phyloP scores from a whole-genome alignment of 1,140 invertebrate genomes.

The Penaeus chinensis region DNA sequence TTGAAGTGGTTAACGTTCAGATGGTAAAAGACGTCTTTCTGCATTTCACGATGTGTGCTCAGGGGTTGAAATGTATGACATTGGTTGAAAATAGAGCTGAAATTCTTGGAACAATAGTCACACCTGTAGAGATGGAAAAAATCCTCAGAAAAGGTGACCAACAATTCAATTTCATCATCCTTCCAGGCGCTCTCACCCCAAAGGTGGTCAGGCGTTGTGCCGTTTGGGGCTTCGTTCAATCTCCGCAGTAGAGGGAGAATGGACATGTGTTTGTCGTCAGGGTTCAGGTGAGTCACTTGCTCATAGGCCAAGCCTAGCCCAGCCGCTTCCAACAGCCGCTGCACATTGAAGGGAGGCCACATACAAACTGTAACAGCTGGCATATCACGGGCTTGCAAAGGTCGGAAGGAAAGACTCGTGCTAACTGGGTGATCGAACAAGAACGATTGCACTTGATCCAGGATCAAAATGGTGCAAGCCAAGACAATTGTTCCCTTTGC shows the following conservation, averaged over 20 bases:
- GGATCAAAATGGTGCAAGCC: neutral
- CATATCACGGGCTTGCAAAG: neutral
- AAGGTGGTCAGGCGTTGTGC: neutral
- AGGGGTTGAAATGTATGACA: no score
- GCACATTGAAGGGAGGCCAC: constrained; percentile 35
- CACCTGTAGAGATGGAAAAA: no score
- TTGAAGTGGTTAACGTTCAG: no score
- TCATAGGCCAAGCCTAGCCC: constrained; percentile 28
- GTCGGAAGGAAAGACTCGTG: neutral
- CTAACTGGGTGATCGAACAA: constrained; percentile 15
- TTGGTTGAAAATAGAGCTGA: no score
- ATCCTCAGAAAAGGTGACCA: no score
- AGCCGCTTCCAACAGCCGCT: constrained; percentile 11
- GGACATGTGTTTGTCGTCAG: constrained; percentile 12
- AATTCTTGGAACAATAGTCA: no score
- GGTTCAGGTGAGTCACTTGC: neutral
- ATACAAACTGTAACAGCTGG: constrained; percentile 16
- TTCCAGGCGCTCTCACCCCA: constrained; percentile 19
- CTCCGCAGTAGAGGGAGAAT: constrained; percentile 6
- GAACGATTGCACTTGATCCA: neutral
- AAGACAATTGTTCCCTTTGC: neutral
- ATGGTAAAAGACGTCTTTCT: neutral
- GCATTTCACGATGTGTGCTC: neutral
- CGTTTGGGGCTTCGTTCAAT: neutral
- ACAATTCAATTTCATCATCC: neutral